Conservation (phyloP, 2,113 vertebrate species). For the Parotia lawesii region DNA sequence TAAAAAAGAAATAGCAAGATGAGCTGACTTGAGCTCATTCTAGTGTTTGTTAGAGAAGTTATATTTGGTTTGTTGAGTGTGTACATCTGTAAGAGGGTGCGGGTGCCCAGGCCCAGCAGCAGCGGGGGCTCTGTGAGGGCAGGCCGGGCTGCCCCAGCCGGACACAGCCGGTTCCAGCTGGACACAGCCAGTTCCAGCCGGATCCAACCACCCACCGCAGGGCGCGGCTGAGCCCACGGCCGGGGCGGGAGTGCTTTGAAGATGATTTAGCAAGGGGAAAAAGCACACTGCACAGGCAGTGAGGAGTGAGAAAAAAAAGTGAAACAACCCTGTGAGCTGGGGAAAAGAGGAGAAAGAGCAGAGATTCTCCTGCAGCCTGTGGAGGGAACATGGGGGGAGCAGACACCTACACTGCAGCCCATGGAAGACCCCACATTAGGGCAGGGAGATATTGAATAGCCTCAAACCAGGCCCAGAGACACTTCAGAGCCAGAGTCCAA, state of each 20-base stretch:
- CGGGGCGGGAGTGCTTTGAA: rapidly evolving
- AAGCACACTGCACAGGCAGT: neutral
- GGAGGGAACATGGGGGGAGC: neutral
- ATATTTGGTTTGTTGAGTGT: neutral
- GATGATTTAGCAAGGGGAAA: neutral
- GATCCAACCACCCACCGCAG: rapidly evolving
- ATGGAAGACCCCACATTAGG: rapidly evolving
- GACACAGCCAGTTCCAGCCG: rapidly evolving
- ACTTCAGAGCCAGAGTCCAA: too few species aligned
- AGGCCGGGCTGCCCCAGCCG: rapidly evolving
- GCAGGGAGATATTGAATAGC: too few species aligned
- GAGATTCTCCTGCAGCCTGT: neutral
- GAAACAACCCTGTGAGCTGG: neutral
- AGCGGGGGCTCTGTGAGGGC: rapidly evolving
- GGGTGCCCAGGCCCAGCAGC: rapidly evolving
- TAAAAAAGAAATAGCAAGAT: neutral
- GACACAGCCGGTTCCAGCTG: neutral
- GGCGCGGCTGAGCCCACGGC: rapidly evolving
- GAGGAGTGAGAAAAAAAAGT: neutral
- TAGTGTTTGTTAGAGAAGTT: neutral
- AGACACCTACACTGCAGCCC: neutral
- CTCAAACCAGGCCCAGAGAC: too few species aligned
- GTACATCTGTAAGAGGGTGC: rapidly evolving
- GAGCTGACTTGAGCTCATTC: neutral
- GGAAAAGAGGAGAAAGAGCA: neutral